Percentiles rank a stretch among this genome's conserved stretches.
Conservation (phyloP, 1,140 invertebrate species). For the Drosophila murphyi region DNA sequence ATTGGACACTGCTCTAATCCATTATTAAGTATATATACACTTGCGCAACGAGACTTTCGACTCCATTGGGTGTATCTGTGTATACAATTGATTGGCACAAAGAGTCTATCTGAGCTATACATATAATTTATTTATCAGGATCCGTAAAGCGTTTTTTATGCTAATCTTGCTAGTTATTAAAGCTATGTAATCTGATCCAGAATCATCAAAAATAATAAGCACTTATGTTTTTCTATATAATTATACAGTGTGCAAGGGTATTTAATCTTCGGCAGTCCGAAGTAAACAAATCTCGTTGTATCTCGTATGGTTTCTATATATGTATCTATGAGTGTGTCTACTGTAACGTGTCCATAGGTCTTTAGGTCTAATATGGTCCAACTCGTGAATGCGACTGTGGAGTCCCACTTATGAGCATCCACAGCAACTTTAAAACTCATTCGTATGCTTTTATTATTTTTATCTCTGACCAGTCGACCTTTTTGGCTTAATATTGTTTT, state of each 20-base stretch:
- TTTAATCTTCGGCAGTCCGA: not conserved
- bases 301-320: not conserved
- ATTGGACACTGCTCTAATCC: constrained; percentile 29
- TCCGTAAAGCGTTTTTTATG: too few relatives aligned
- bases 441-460: constrained; percentile 10
- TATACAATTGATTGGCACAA: too few relatives aligned
- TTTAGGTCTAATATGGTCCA: constrained; percentile 15
- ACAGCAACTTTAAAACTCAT: not conserved
- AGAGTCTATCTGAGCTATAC: too few relatives aligned
- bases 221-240: too few relatives aligned
- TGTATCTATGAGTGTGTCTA: not conserved
- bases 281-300: not conserved
- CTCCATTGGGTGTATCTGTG: too few relatives aligned
- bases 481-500: constrained; percentile 11
- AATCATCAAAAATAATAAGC: too few relatives aligned
- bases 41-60: not conserved
- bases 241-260: not conserved
- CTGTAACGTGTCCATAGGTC: constrained; percentile 10
- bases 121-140: too few relatives aligned
- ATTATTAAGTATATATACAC: constrained; percentile 16
- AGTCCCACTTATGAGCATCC: constrained; percentile 6
- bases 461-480: constrained; percentile 9
- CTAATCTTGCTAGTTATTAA: too few relatives aligned
- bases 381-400: not conserved
- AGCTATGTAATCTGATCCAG: too few relatives aligned